Base-by-base conservation (phyloP, 2,113 vertebrate genomes). In the Sterrhoptilus dennistouni region DNA sequence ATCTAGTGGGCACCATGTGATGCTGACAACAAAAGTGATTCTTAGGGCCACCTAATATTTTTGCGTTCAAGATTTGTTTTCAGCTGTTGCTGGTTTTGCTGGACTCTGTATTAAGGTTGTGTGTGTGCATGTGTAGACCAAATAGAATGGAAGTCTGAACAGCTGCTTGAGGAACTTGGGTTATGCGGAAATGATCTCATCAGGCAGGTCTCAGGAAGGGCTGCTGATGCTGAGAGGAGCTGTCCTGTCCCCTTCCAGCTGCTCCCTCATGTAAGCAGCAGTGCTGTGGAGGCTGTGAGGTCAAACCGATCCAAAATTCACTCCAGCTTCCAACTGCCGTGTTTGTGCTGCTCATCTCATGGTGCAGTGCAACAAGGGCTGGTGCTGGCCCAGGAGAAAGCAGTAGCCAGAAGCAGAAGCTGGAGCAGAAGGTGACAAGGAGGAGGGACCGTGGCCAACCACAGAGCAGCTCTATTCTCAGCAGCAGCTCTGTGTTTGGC, bases 331-430 rank as follows among this genome's bases (percentile, higher is more conserved):
- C 56, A 16, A 3, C 15, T 44, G 56, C 38, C 2, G 2, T 1
- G 1, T 49, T 87, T 61, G 24, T 87, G 56, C 60, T 49, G 36
- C 52, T 45, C 3, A 9, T 53, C 56, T 87, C 21, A 19, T 8
- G 8, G 27, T 24, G 28, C 64, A 17, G 19, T 31, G 71, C 56
- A 71, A 9, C 49, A 50, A 19, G 29, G 0, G 11, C 79, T 78
- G 36, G 9, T 56, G 54, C 33, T 57, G 52, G 54, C 31, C 49
- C 20, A 53, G 63, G 25, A 42, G 38, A 72, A 72, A 69, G 45
- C 29, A 60, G 52, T 50, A 75, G 61, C 28, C 47, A 57, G 81
- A 90, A 94, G 83, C 71, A 78, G 79, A 93, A 93, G 59, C 63
- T 89, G 54, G 45, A 49, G 56, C 14, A 8, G 57, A 23, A 15